phyloP scores from a whole-genome alignment of 2,888 invertebrate genomes.

The Lepidochitona cinerea region DNA sequence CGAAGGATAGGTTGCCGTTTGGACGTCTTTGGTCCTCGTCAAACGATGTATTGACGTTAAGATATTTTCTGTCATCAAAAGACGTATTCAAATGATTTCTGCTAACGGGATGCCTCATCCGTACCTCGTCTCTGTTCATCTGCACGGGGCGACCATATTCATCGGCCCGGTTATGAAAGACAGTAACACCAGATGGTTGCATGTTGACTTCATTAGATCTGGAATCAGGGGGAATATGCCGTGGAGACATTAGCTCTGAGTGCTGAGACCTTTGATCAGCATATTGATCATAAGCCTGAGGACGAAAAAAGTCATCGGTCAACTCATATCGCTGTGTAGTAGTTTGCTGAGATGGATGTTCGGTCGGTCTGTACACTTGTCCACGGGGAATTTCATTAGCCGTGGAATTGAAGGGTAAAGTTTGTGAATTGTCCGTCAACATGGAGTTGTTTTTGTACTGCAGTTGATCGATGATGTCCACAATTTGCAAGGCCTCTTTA shows the following conservation, averaged over 20 bases:
- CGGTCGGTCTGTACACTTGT: not conserved
- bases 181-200: not conserved
- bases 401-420: not conserved
- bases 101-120: not conserved
- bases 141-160: not conserved
- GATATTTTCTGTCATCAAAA: not conserved
- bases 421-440: not conserved
- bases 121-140: not conserved
- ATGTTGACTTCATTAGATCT: not conserved
- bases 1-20: not conserved
- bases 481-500: slow-evolving; percentile 31
- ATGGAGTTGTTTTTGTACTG: not conserved
- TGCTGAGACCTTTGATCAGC: not conserved
- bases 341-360: not conserved
- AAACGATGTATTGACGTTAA: not conserved
- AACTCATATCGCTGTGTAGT: slow-evolving; percentile 3
- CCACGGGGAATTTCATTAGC: too few relatives aligned
- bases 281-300: not conserved
- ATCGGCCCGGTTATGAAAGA: not conserved
- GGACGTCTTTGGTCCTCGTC: not conserved
- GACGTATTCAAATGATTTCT: not conserved
- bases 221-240: too few relatives aligned
- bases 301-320: slow-evolving; percentile 5
- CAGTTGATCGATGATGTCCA: slow-evolving; percentile 4
- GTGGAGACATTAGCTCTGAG: too few relatives aligned